These are phyloP conservation scores for Tragopan temminckii DNA, from an alignment of 2,797 vertebrate genomes.

Conservation along the genomic window DNA sequence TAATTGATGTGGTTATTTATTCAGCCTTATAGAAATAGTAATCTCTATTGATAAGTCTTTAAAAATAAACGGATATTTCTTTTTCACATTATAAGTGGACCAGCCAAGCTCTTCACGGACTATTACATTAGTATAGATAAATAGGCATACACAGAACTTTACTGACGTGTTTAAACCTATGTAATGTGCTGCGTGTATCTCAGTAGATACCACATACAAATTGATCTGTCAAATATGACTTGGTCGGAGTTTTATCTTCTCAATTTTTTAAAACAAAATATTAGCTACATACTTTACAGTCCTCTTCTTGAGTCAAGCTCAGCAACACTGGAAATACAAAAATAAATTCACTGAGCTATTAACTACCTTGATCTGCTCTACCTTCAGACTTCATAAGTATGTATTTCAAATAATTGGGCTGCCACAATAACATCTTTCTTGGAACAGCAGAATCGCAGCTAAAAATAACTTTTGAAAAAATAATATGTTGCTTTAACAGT, in stretches of 20 bases:
- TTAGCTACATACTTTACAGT: not conserved
- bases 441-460: not conserved
- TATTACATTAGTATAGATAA: not conserved
- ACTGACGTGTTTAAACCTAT: not conserved
- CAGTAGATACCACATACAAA: not conserved
- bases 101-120: not conserved
- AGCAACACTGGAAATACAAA: not conserved
- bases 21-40: not conserved
- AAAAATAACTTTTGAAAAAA: not conserved
- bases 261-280: not conserved
- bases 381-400: not conserved
- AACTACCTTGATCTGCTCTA: not conserved
- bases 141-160: not conserved
- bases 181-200: rapidly evolving
- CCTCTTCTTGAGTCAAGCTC: not conserved
- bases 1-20: not conserved
- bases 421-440: not conserved
- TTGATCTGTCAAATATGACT: not conserved
- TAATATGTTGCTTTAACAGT: not conserved
- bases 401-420: not conserved
- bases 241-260: not conserved
- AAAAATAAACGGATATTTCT: not conserved
- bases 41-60: not conserved
- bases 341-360: not conserved
- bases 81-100: not conserved